Conservation (phyloP, 2,113 vertebrate species). For the Xyliphius kryptos region DNA sequence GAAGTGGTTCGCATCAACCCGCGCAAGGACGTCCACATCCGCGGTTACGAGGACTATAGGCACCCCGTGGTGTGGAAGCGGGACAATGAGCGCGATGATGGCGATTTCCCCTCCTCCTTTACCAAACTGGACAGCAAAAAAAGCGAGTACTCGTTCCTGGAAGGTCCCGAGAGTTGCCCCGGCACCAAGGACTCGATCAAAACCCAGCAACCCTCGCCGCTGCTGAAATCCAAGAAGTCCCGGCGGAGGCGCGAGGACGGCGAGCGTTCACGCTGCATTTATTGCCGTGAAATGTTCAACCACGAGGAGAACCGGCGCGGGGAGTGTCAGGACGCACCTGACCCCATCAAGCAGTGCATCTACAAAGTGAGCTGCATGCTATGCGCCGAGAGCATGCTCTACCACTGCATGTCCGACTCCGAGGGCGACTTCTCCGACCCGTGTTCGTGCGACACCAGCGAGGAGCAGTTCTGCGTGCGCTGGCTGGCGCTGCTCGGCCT, state of each 20-base stretch:
- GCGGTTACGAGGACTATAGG: conserved; percentile 95
- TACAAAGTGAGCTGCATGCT: conserved; percentile 99
- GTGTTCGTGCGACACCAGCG: conserved; percentile 95
- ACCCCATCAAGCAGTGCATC: conserved; percentile 96
- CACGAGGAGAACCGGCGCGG: conserved; percentile 95
- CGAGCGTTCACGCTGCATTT: conserved; percentile 92
- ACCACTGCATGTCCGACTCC: conserved; percentile 56
- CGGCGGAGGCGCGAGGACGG: conserved; percentile 93
- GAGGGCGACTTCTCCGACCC: conserved; percentile 98
- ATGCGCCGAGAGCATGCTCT: conserved; percentile 98
- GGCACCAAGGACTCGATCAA: conserved; percentile 82
- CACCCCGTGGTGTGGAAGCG: conserved; percentile 94
- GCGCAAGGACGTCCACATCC: conserved; percentile 87
- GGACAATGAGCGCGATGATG: conserved; percentile 80
- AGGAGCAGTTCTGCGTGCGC: conserved; percentile 97
- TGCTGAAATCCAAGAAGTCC: conserved; percentile 83
- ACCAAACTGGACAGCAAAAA: conserved; percentile 93
- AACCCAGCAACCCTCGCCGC: conserved; percentile 85
- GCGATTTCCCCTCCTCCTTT: conserved; percentile 75
- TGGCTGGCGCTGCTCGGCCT: conserved; percentile 95
- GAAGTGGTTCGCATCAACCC: conserved; percentile 98
- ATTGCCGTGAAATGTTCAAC: conserved; percentile 98
- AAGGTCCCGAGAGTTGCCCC: conserved; percentile 79
- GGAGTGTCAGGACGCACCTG: conserved; percentile 93
- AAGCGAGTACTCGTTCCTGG: conserved; percentile 83